These are phyloP conservation scores for Xenopus petersii DNA, from an alignment of 2,797 vertebrate species.

Conservation along the genomic window DNA sequence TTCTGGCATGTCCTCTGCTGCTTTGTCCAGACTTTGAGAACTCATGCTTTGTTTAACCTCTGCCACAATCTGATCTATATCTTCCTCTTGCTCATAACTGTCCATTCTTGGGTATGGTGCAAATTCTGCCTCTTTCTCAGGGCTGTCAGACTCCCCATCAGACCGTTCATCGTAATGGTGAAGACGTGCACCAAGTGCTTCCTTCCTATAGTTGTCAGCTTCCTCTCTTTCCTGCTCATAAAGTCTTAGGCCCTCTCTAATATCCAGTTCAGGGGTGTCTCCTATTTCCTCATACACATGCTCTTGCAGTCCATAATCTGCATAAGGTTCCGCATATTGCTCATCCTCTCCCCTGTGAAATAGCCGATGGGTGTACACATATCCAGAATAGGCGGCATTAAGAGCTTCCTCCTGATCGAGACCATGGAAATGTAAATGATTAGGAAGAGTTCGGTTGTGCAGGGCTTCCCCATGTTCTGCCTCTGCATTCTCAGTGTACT, in stretches of 20 bases:
- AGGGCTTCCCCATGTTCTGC: conserved; percentile 75
- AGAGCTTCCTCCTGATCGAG: conserved; percentile 75
- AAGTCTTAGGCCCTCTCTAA: conserved; percentile 69
- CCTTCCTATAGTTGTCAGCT: conserved; percentile 79
- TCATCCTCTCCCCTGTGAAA: conserved; percentile 74
- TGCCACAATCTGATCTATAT: conserved; percentile 80
- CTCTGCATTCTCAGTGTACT: conserved; percentile 84
- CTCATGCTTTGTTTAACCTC: conserved; percentile 86
- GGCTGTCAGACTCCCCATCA: conserved; percentile 91
- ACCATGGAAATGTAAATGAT: conserved; percentile 72
- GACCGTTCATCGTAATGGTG: conserved; percentile 94
- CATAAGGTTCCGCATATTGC: conserved; percentile 84
- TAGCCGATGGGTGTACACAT: conserved; percentile 80
- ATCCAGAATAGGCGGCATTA: conserved; percentile 81
- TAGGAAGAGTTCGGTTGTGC: conserved; percentile 69
- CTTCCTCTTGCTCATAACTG: conserved; percentile 91
- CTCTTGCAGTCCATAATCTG: conserved; percentile 81
- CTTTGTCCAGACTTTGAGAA: conserved; percentile 77
- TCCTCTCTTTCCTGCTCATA: conserved; percentile 72
- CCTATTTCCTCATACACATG: conserved; percentile 96
- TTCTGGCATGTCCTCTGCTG: conserved; percentile 74
- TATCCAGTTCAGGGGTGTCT: conserved; percentile 71
- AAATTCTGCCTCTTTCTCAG: conserved; percentile 93
- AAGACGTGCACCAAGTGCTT: conserved; percentile 87
- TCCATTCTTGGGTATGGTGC: conserved; percentile 87